phyloP scores from a whole-genome alignment of 92 coral and sea anemone genomes.

The Porites lobata region DNA sequence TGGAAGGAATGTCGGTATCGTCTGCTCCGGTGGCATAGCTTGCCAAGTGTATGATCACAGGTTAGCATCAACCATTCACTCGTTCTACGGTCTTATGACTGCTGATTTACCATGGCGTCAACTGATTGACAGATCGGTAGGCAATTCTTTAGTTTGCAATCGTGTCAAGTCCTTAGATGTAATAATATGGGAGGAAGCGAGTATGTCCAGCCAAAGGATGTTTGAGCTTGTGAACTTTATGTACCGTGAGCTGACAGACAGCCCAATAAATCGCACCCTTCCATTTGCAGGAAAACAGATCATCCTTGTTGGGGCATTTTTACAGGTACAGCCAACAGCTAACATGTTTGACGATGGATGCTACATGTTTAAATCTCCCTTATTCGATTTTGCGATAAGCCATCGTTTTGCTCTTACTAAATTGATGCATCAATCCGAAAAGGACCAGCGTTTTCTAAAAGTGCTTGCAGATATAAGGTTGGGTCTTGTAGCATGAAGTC shows the following conservation, averaged over 20 bases:
- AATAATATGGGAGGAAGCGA: neutral
- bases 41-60: too few species aligned
- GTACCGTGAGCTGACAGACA: neutral
- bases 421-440: neutral
- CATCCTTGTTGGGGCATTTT: neutral
- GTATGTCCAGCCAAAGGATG: neutral
- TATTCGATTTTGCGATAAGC: neutral
- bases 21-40: too few species aligned
- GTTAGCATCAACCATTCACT: too few species aligned
- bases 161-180: neutral
- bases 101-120: too few species aligned
- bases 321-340: neutral
- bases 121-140: too few species aligned
- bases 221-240: neutral
- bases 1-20: too few species aligned
- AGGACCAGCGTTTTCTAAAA: neutral
- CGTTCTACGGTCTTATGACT: too few species aligned
- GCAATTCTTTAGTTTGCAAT: too few species aligned
- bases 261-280: neutral
- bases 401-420: neutral
- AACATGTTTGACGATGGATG: neutral
- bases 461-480: too few species aligned
- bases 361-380: neutral
- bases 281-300: neutral
- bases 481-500: too few species aligned